These are phyloP conservation scores for Chloebia gouldiae DNA, from an alignment of 2,113 vertebrate genomes.

Conservation along the genomic window DNA sequence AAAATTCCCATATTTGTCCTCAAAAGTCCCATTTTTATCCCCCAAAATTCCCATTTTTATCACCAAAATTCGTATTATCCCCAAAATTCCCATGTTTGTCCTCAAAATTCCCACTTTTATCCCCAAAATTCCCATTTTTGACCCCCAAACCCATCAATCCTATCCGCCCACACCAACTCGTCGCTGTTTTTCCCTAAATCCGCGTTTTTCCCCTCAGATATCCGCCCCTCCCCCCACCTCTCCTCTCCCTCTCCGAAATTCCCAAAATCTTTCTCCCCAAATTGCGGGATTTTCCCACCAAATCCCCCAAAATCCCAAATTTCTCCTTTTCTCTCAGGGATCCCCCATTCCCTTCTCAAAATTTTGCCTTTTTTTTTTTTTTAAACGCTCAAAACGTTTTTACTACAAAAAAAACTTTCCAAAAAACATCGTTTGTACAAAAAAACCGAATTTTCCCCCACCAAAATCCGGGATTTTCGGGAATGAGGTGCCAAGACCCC, in stretches of 20 bases:
- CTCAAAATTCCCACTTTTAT: not conserved
- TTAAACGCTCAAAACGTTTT: not conserved
- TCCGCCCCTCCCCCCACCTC: too few relatives aligned
- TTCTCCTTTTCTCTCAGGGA: not conserved
- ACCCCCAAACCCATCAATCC: not conserved
- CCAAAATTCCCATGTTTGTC: rapidly evolving
- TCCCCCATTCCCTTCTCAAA: rapidly evolving
- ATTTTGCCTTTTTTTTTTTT: rapidly evolving
- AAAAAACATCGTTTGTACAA: not conserved
- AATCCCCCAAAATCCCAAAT: not conserved
- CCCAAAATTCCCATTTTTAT: too few relatives aligned
- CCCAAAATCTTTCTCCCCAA: not conserved
- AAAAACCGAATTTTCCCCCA: not conserved
- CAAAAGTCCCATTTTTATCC: too few relatives aligned
- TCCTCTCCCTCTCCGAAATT: rapidly evolving
- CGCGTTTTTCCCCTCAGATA: not conserved
- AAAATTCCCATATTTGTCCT: rapidly evolving
- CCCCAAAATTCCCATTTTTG: not conserved
- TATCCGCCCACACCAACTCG: rapidly evolving
- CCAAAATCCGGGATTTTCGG: not conserved
- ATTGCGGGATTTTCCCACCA: rapidly evolving
- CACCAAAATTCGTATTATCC: rapidly evolving
- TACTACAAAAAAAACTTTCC: not conserved
- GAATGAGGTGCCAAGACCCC: not conserved
- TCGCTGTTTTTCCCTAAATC: not conserved